Conservation (phyloP, 2,888 invertebrate species). For the Reticulitermes lucifugus region DNA sequence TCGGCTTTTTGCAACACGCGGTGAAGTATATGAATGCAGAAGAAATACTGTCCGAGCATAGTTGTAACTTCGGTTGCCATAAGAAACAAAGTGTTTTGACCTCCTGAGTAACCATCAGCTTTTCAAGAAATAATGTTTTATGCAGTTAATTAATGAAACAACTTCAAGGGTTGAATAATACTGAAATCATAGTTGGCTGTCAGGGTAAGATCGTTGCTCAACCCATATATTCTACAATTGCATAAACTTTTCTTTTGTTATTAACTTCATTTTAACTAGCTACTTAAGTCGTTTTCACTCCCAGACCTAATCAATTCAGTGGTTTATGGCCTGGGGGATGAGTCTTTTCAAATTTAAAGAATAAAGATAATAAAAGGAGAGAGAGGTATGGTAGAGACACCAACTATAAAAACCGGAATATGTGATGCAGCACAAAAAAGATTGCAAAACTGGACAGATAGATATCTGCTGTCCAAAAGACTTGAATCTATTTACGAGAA, state of each 20-base stretch:
- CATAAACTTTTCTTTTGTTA: not conserved
- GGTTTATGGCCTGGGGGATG: not conserved
- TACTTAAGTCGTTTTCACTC: not conserved
- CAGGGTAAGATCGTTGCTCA: too few species aligned
- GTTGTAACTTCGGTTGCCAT: too few species aligned
- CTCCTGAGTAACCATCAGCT: too few species aligned
- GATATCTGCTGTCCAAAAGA: not conserved
- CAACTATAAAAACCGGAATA: constrained; percentile 10
- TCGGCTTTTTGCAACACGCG: too few species aligned
- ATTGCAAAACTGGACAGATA: constrained; percentile 12
- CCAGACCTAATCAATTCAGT: not conserved
- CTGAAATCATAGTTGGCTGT: too few species aligned
- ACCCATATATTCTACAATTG: not conserved
- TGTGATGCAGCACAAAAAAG: not conserved
- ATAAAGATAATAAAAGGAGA: constrained; percentile 9
- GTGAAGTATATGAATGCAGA: too few species aligned
- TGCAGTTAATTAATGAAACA: too few species aligned
- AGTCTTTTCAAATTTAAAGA: constrained; percentile 13
- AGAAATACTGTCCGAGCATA: too few species aligned
- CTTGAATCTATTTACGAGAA: not conserved
- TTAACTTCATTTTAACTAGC: not conserved
- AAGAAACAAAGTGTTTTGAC: too few species aligned
- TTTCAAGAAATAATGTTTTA: too few species aligned
- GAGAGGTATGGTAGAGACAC: not conserved
- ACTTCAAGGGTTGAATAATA: too few species aligned